phyloP scores from a whole-genome alignment of 2,113 vertebrate genomes.

The Epinephelus fuscoguttatus region DNA sequence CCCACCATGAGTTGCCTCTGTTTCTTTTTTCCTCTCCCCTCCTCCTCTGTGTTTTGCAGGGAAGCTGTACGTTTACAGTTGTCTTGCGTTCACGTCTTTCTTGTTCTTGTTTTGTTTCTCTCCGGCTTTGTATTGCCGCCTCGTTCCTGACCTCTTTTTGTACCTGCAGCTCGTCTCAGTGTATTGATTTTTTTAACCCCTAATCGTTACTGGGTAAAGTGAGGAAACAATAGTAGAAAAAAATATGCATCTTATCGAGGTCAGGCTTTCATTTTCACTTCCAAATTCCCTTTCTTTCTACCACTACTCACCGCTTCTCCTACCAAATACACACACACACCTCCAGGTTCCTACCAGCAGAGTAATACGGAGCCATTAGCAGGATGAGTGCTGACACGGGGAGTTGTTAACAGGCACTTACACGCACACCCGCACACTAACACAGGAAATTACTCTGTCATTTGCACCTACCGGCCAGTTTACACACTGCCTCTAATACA shows the following conservation, averaged over 20 bases:
- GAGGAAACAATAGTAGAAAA: background rate
- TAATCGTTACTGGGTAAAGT: background rate
- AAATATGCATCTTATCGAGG: background rate
- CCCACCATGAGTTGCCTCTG: conserved; percentile 30
- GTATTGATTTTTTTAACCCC: conserved; percentile 1
- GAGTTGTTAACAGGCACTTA: conserved; percentile 45
- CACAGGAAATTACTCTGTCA: conserved; percentile 51
- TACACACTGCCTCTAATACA: conserved; percentile 1
- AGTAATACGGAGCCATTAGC: conserved; percentile 47
- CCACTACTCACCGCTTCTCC: no score
- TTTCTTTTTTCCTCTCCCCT: background rate
- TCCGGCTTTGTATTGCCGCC: background rate
- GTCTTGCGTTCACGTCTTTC: background rate
- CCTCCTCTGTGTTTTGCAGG: background rate
- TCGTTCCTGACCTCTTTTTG: background rate
- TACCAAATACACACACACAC: background rate
- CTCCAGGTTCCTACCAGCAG: conserved; percentile 13
- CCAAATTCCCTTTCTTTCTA: background rate
- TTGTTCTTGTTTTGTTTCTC: background rate
- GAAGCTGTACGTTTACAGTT: background rate
- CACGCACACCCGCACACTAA: conserved; percentile 1
- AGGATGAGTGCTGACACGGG: conserved; percentile 52
- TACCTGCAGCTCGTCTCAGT: background rate
- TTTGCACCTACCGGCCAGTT: conserved; percentile 7
- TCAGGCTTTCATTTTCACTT: background rate